These are phyloP conservation scores for Tetrax tetrax DNA, from an alignment of 2,113 vertebrate genomes.

Conservation along the genomic window DNA sequence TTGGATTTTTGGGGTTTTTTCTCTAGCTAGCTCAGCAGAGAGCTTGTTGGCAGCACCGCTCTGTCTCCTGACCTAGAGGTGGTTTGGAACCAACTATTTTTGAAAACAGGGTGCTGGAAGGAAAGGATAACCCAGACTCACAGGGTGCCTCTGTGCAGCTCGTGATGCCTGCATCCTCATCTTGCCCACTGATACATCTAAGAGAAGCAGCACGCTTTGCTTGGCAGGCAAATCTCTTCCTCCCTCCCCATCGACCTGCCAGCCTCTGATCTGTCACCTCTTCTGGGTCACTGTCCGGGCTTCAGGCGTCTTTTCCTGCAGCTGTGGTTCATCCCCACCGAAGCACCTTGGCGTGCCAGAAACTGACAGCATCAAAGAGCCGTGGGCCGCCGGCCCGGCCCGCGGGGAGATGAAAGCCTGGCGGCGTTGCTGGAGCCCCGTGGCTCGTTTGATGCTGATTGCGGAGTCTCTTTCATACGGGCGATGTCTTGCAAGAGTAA, in stretches of 20 bases:
- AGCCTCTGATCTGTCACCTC: neutral
- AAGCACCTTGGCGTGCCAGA: neutral
- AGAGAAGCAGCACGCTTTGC: neutral
- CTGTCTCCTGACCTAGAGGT: neutral
- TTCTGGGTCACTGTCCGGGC: fast-evolving
- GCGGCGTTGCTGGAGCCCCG: neutral
- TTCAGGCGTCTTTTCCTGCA: neutral
- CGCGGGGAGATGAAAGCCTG: neutral
- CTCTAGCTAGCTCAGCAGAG: neutral
- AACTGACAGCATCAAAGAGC: neutral
- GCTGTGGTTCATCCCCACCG: neutral
- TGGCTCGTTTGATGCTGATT: neutral
- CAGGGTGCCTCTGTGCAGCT: fast-evolving
- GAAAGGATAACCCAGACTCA: neutral
- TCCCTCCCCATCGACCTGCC: neutral
- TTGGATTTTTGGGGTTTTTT: neutral
- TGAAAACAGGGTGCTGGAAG: neutral
- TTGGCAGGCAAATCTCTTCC: neutral
- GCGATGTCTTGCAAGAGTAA: neutral
- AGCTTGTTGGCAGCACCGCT: neutral
- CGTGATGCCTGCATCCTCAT: neutral
- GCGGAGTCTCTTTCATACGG: neutral
- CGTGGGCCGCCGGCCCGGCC: neutral
- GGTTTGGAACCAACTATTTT: neutral
- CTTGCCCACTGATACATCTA: fast-evolving